Conservation (phyloP, 2,797 vertebrate species). For the Hippoglossus hippoglossus region DNA sequence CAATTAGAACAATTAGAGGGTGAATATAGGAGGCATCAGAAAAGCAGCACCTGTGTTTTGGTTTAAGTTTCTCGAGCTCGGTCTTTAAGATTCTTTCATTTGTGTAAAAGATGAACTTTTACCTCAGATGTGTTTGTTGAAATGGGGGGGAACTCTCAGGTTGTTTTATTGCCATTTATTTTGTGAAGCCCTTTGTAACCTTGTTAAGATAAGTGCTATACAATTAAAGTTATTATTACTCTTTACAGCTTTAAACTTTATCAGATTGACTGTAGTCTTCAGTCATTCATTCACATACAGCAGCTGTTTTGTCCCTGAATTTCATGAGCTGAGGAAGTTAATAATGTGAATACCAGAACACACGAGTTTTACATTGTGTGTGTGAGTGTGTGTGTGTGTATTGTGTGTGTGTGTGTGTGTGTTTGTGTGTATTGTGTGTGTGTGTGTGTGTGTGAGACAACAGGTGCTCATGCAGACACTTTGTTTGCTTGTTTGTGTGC, state of each 20-base stretch:
- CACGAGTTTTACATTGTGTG: conserved; percentile 29
- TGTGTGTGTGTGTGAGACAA: not conserved
- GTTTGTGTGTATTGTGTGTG: too few species aligned
- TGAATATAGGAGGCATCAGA: not conserved
- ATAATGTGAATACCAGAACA: conserved; percentile 31
- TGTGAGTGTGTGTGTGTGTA: not conserved
- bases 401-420: not conserved
- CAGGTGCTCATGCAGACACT: conserved; percentile 37
- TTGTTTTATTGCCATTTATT: not conserved
- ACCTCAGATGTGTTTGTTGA: not conserved
- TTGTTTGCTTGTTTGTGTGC: conserved; percentile 59
- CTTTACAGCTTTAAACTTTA: too few species aligned
- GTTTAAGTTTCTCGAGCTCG: not conserved
- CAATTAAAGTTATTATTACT: too few species aligned
- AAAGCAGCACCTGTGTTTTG: conserved; percentile 4
- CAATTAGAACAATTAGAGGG: conserved; percentile 65
- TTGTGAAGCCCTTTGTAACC: too few species aligned
- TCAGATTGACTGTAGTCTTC: not conserved
- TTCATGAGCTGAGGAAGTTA: conserved; percentile 30
- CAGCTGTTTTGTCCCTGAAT: conserved; percentile 12
- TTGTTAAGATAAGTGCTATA: too few species aligned
- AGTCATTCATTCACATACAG: not conserved
- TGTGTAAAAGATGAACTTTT: conserved; percentile 9
- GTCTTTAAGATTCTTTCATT: not conserved
- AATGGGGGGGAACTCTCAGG: too few species aligned